Base-by-base conservation (phyloP, 2,797 vertebrate genomes). In the Chrysocyon brachyurus region DNA sequence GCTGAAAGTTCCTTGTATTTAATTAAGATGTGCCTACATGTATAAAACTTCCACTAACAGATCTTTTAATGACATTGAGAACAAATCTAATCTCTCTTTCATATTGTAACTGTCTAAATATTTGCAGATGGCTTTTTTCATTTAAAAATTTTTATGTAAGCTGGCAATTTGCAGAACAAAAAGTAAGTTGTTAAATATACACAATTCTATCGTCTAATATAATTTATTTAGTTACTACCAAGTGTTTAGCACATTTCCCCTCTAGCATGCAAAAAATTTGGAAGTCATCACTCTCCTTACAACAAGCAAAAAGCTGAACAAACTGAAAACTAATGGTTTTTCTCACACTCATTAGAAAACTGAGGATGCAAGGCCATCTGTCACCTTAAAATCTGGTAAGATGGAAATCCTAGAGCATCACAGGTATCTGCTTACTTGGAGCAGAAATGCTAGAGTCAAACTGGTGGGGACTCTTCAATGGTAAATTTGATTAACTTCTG, bases 211-310 rank as follows among this genome's bases (percentile, higher is more conserved):
- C 75, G 6, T 63, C 40, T 77, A 77, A 57, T 54, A 70, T 70
- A 90, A 46, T 54, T 82, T 82, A 95, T 57, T 90, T 95, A 79
- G 40, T 78, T 36, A 28, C 31, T 61, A 87, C 22, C 57, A 92
- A 95, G 84, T 54, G n/a, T 52, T 92, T n/a, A 89, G 40, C 63
- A 79, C 26, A 95, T 40, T 92, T 92, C 49, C 83, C 4, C 26
- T 59, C 54, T 10, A 88, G 82, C 31, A 64, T 70, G 22, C 59
- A 81, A 96, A 78, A 59, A 46, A 22, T 49, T 94, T 70, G 26
- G 11, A 96, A 28, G n/a, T 85, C 22, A 68, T 87, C 54, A 49
- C 63, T 93, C 12, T 36, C 26, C 82, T 93, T 31, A 84, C 15
- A 88, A 88, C 6, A 93, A 91, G 28, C 24, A 87, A 78, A 90